A percentile compares a stretch with the other conserved stretches of the same genome.
phyloP scores from a whole-genome alignment of 2,113 vertebrate genomes.

The Empidonax traillii region DNA sequence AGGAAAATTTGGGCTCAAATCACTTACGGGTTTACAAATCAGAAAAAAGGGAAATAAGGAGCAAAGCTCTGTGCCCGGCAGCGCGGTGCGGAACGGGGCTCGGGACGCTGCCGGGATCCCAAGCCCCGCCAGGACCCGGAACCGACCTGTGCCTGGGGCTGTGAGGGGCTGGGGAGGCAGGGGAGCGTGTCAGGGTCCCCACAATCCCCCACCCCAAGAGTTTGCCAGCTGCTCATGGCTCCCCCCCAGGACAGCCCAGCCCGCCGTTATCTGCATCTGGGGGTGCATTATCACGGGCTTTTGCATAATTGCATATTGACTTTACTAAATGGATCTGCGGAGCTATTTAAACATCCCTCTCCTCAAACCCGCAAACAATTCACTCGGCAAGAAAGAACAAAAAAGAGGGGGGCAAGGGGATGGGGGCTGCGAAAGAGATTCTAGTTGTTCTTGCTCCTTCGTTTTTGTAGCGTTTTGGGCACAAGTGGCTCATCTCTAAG shows the following conservation, averaged over 20 bases:
- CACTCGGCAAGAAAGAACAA: background rate
- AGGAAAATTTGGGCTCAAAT: background rate
- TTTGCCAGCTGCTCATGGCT: no score
- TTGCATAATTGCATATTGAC: slow-evolving; percentile 49
- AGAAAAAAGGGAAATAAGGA: background rate
- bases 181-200: background rate
- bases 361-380: slow-evolving; percentile 5
- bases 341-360: slow-evolving; percentile 3
- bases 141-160: background rate
- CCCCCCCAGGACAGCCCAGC: background rate
- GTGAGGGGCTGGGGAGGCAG: background rate
- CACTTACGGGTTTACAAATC: background rate
- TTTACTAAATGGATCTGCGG: slow-evolving; percentile 36
- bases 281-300: background rate
- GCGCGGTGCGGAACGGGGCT: background rate
- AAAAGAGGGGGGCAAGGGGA: background rate
- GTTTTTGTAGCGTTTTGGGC: background rate
- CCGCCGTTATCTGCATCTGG: background rate
- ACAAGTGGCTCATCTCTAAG: background rate
- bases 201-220: background rate
- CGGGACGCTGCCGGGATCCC: background rate
- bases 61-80: background rate
- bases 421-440: background rate
- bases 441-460: background rate
- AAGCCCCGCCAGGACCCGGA: background rate